Conservation (phyloP, 2,113 vertebrate species). For the Oryzias curvinotus region DNA sequence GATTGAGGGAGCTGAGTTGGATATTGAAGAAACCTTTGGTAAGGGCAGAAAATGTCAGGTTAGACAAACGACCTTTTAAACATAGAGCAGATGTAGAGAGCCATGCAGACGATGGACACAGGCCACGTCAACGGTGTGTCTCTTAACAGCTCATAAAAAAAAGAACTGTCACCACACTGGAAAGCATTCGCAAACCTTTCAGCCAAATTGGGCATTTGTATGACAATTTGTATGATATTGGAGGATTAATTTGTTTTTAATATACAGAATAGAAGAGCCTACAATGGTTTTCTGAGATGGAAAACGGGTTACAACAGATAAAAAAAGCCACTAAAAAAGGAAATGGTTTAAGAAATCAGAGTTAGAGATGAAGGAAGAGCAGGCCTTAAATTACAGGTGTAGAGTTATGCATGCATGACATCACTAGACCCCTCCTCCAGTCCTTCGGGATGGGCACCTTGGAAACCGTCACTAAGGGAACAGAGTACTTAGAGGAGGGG, state of each 20-base stretch:
- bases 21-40: slow-evolving; percentile 76
- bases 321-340: not conserved
- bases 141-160: slow-evolving; percentile 53
- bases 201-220: slow-evolving; percentile 6
- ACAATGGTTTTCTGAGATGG: too few relatives aligned
- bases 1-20: slow-evolving; percentile 48
- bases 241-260: too few relatives aligned
- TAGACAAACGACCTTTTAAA: slow-evolving; percentile 81
- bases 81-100: slow-evolving; percentile 75
- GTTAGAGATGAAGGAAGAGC: slow-evolving; percentile 29
- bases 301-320: not conserved
- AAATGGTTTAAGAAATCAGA: slow-evolving; percentile 13
- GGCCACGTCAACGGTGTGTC: slow-evolving; percentile 59
- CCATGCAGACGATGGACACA: slow-evolving; percentile 67
- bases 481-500: slow-evolving; percentile 56
- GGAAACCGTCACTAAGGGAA: slow-evolving; percentile 82
- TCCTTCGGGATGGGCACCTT: slow-evolving; percentile 74
- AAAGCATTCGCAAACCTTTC: slow-evolving; percentile 26
- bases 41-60: slow-evolving; percentile 78
- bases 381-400: slow-evolving; percentile 74
- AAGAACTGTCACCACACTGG: slow-evolving; percentile 39
- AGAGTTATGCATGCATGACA: slow-evolving; percentile 78
- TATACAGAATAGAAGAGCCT: too few relatives aligned
- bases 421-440: slow-evolving; percentile 73
- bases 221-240: too few relatives aligned